Evolutionary conservation across 2,113 vertebrate species (phyloP).

Genomic region (Dunckerocampus dactyliophorus): DNA sequence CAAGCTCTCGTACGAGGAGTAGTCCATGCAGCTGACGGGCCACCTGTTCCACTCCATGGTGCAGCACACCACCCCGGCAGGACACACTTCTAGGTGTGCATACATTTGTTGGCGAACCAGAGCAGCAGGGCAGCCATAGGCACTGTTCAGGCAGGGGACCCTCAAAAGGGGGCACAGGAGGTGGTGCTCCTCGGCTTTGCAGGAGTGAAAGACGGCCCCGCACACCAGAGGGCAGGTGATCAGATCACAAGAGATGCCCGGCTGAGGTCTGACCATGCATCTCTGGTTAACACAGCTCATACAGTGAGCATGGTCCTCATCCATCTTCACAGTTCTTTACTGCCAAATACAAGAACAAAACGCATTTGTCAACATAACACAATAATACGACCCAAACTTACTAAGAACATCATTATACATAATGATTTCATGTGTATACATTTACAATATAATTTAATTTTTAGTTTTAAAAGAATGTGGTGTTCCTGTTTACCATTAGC

Average conservation of each 20-base stretch:
- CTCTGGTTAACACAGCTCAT: slow-evolving; percentile 86
- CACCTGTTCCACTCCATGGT: slow-evolving; percentile 99
- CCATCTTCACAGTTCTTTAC: slow-evolving; percentile 70
- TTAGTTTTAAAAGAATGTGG: too few species aligned
- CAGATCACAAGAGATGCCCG: slow-evolving; percentile 85
- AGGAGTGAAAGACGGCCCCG: slow-evolving; percentile 92
- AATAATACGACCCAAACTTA: too few species aligned
- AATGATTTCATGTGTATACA: too few species aligned
- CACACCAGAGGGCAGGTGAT: slow-evolving; percentile 84
- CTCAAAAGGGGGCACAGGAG: slow-evolving; percentile 88
- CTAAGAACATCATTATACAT: too few species aligned
- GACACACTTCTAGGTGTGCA: slow-evolving; percentile 89
- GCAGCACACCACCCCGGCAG: slow-evolving; percentile 94
- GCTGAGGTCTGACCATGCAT: slow-evolving; percentile 82
- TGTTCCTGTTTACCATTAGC: too few species aligned
- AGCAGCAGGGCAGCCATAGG: slow-evolving; percentile 87
- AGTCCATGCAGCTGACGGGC: slow-evolving; percentile 90
- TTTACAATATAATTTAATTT: too few species aligned
- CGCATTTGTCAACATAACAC: slow-evolving; percentile 5
- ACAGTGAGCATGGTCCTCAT: slow-evolving; percentile 86
- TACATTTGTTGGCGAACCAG: slow-evolving; percentile 87
- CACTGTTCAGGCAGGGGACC: slow-evolving; percentile 89
- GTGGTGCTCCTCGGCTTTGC: slow-evolving; percentile 89
- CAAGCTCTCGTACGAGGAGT: slow-evolving; percentile 89
- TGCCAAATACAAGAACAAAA: slow-evolving; percentile 32